A percentile compares a stretch with the other conserved stretches of the same genome.
These are phyloP conservation scores for Sander lucioperca DNA, from an alignment of 2,113 vertebrate genomes.

Conservation along the genomic window DNA sequence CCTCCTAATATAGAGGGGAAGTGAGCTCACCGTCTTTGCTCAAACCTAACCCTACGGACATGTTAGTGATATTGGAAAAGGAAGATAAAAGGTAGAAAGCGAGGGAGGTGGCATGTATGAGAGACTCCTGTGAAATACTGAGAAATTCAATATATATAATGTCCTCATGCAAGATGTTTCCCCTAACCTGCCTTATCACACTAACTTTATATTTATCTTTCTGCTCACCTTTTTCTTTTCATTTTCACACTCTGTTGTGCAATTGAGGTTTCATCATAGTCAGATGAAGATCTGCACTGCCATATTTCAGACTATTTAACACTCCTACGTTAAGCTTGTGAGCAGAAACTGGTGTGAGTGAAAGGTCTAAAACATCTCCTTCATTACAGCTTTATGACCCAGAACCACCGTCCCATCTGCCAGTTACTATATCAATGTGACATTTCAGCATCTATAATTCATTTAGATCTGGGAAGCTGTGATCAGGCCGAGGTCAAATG, in stretches of 20 bases:
- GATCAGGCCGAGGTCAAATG: conserved; percentile 40
- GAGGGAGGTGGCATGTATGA: background rate
- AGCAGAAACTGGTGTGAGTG: background rate
- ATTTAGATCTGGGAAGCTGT: conserved; percentile 19
- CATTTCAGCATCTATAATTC: conserved; percentile 40
- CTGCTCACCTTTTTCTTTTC: background rate
- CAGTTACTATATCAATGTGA: conserved; percentile 40
- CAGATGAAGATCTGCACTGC: conserved; percentile 3
- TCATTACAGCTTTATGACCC: conserved; percentile 49
- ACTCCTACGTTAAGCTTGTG: background rate
- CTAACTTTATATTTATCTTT: background rate
- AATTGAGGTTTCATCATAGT: background rate
- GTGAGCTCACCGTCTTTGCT: background rate
- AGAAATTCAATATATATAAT: conserved; percentile 17
- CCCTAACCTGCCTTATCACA: background rate
- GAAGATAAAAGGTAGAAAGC: conserved; percentile 30
- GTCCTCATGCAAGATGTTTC: background rate
- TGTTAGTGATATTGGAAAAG: conserved; percentile 29
- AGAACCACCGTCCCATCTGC: conserved; percentile 30
- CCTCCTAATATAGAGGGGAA: background rate
- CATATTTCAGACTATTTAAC: conserved; percentile 35
- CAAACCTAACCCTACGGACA: conserved; percentile 16
- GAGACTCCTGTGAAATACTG: conserved; percentile 23
- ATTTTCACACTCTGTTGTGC: background rate
- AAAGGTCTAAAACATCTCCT: conserved; percentile 27